Evolutionary conservation across 2,888 invertebrate species (phyloP), one percentile per base, ranked within the genome.

Genomic region (Acleris holmiana): DNA sequence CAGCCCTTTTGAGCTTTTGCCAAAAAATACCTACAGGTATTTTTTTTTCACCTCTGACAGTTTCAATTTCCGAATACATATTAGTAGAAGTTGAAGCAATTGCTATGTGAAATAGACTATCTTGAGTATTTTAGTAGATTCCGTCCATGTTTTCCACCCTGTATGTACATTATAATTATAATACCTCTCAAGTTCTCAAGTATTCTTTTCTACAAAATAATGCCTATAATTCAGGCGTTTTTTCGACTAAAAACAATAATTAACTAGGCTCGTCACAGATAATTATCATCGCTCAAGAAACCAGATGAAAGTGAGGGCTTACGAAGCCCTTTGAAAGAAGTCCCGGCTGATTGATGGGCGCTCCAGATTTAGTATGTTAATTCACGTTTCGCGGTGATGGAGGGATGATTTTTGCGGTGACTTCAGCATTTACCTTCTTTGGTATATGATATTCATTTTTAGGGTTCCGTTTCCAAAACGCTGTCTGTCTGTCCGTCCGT

Each of bases 301-400:
- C 77, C 80, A 85, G 83, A 89, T 89, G 89, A 89, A 91, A 91
- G 90, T 85, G 85, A 89, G 86, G 78, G 91, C 91, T 91, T 90
- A 89, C 70, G 86, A 88, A 86, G 82, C 85, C 86, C 77, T 88
- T 87, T 82, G 81, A 86, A 85, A 85, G 85, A 86, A 88, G 83
- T 86, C 85, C 78, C 76, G 71, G 69, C 72, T 91, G 91, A 91
- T 91, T 91, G 91, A 91, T 91, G 88, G 81, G 64, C 66, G 73
- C 65, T 74, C 71, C 81, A 88, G 91, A 90, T 91, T 91, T 89
- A 89, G 85, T 91, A 91, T 91, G 91, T 83, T 91, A 91, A 90
- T 91, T 86, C 89, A 72, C 80, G 76, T 76, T 76, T 74, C 69
- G 40, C 18, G 21, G 66, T 56, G 49, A 62, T 35, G 46, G 60